Conservation (phyloP, 2,113 vertebrate genomes). For the Vidua chalybeata region DNA sequence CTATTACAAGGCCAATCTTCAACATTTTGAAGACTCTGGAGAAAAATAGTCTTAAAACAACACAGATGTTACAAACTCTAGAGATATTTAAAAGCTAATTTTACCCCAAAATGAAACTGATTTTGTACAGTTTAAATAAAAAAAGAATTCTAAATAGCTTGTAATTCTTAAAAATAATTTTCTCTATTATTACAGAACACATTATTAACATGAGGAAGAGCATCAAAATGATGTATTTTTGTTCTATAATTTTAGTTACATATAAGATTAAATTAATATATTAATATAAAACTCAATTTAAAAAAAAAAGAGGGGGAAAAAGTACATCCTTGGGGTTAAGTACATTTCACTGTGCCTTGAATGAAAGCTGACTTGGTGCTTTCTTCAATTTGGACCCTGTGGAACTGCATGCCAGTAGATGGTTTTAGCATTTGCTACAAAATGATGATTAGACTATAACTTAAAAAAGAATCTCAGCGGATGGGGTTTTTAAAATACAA, state of each 20-base stretch:
- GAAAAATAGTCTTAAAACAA: background rate
- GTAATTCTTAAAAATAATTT: background rate
- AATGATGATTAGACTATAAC: background rate
- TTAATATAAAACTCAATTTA: background rate
- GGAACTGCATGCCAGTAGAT: background rate
- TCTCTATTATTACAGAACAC: background rate
- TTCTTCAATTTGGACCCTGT: background rate
- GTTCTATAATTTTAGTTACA: background rate
- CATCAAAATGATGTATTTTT: background rate
- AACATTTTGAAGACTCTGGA: background rate
- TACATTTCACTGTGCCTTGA: background rate
- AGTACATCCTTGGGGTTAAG: background rate
- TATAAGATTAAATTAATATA: background rate
- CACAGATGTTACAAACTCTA: background rate
- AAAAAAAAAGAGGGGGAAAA: background rate
- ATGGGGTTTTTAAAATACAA: background rate
- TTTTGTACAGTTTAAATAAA: background rate
- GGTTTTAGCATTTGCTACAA: background rate
- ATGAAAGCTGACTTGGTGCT: background rate
- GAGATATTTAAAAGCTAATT: background rate
- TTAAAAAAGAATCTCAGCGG: background rate
- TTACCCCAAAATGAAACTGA: background rate
- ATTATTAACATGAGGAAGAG: background rate
- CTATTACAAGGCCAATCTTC: background rate
- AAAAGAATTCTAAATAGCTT: background rate